phyloP scores from a whole-genome alignment of 2,113 vertebrate species.

The Cercocebus atys region DNA sequence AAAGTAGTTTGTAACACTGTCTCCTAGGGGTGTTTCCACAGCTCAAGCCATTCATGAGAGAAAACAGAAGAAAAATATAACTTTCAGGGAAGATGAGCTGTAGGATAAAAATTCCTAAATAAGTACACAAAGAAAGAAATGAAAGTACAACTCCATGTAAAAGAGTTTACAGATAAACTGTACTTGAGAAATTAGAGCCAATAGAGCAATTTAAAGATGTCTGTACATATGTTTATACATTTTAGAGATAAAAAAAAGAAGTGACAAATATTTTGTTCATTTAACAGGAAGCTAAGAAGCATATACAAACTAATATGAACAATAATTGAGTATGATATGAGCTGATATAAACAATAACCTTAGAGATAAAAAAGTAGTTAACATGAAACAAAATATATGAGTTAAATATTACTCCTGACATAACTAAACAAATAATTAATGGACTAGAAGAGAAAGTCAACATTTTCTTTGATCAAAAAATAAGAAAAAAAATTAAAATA shows the following conservation, averaged over 20 bases:
- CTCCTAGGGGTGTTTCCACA: background rate
- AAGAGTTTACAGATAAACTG: background rate
- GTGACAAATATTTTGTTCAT: background rate
- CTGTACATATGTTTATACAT: background rate
- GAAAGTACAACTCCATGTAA: background rate
- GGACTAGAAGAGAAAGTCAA: background rate
- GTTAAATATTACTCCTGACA: background rate
- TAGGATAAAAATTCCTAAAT: background rate
- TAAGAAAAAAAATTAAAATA: background rate
- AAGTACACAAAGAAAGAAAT: background rate
- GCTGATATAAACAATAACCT: background rate
- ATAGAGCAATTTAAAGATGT: background rate
- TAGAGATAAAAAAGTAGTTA: background rate
- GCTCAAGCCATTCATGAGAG: background rate
- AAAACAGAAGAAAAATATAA: background rate
- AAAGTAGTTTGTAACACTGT: background rate
- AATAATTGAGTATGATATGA: background rate
- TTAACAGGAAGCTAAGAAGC: background rate
- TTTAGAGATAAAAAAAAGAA: background rate
- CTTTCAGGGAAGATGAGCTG: background rate
- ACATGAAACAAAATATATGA: background rate
- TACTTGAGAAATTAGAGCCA: background rate
- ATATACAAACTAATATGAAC: background rate
- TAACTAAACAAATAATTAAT: background rate
- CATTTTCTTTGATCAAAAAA: background rate